Base-by-base conservation (phyloP, 1,140 invertebrate genomes). In the Caenorhabditis brenneri region DNA sequence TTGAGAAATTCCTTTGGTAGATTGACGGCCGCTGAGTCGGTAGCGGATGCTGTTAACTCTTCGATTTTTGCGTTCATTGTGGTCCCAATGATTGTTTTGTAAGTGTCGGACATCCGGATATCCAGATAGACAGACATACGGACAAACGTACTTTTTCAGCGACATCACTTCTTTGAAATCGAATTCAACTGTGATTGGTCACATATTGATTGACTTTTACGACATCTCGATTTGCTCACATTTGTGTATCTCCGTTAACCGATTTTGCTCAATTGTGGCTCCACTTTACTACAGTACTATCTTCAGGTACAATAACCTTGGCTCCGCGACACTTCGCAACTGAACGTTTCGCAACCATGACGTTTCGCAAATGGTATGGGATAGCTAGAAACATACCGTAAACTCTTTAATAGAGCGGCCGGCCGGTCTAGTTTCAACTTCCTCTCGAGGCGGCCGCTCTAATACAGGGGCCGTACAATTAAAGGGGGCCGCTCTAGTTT, bases 241-340 rank as follows among this genome's bases (percentile, higher is more conserved):
- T 33, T 33, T 60, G 19, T 60, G 27, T 15, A 60, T 36, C 31
- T 60, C 15, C 15, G 0, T 60, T 6, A 31, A 60, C 29, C 58
- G 58, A 33, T 33, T 60, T 33, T 60, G 58, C 31, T 60, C 58
- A 60, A 60, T 60, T 33, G 27, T 33, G 29, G 58, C 58, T 60
- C 58, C 58, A 33, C 12, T 60, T 2, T 2, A 60, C 10, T 60
- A 60, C 24, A 12, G 16, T 36, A 31, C 29, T 4, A 31, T 60
- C 19, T 60, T 60, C 58, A 60, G 58, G 58, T 60, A 19, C 22
- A n/a, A n/a, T n/a, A n/a, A n/a, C n/a, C n/a, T n/a, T n/a, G n/a
- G n/a, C n/a, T n/a, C n/a, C n/a, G n/a, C n/a, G n/a, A n/a, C n/a
- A n/a, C n/a, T n/a, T n/a, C n/a, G n/a, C n/a, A n/a, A n/a, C n/a